Evolutionary conservation across 2,113 vertebrate genomes (phyloP).

Genomic region (Sinocyclocheilus anshuiensis): DNA sequence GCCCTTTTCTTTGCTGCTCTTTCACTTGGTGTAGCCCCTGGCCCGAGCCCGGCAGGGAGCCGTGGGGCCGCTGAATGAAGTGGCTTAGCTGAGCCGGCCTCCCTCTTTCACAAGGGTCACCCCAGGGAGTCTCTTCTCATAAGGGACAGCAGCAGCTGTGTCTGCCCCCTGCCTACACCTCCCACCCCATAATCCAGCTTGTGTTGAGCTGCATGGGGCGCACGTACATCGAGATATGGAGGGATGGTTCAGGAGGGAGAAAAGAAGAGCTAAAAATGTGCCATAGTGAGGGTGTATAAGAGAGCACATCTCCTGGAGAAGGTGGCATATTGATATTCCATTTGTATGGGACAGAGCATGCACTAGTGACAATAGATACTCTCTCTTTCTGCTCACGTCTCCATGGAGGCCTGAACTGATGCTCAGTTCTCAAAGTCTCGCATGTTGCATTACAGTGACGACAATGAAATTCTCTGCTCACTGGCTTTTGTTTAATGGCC

Average conservation of each 20-base stretch:
- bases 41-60: conserved; percentile 63
- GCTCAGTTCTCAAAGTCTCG: background rate
- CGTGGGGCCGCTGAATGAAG: conserved; percentile 61
- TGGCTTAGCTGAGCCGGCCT: conserved; percentile 57
- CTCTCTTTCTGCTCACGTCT: conserved; percentile 1
- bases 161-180: conserved; percentile 39
- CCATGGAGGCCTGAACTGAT: background rate
- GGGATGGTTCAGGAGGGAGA: conserved; percentile 12
- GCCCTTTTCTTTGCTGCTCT: conserved; percentile 54
- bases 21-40: conserved; percentile 54
- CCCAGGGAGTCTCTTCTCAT: conserved; percentile 42
- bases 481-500: too few relatives aligned
- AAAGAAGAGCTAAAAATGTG: background rate
- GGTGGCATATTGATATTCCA: background rate
- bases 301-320: background rate
- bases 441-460: background rate
- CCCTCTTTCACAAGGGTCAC: conserved; percentile 47
- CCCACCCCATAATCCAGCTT: conserved; percentile 40
- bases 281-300: background rate
- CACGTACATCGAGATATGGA: conserved; percentile 40
- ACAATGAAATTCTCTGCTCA: too few relatives aligned
- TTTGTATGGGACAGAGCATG: background rate
- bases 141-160: conserved; percentile 51
- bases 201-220: conserved; percentile 38
- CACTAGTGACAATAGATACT: conserved; percentile 1